Evolutionary conservation across 2,113 vertebrate species (phyloP).

Genomic region (Oncorhynchus nerka): DNA sequence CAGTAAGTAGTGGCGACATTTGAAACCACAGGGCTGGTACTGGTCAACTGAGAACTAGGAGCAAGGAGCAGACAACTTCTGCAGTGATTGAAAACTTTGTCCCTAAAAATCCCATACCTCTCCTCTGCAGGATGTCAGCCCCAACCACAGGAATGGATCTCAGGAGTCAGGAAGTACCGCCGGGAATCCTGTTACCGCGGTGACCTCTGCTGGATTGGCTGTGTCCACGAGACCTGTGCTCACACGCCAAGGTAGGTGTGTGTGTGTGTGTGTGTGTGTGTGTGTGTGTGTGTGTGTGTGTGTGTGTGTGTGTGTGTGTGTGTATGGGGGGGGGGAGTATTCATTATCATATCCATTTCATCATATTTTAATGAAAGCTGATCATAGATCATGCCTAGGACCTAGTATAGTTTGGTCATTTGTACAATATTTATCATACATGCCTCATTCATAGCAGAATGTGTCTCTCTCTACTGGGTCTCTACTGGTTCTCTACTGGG

Average conservation of each 20-base stretch:
- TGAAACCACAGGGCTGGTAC: no score
- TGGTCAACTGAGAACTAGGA: no score
- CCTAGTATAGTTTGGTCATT: slow-evolving; percentile 4
- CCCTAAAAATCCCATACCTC: background rate
- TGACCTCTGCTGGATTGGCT: slow-evolving; percentile 40
- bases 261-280: no score
- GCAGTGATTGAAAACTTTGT: background rate
- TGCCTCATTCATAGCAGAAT: no score
- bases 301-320: no score
- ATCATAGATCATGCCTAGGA: background rate
- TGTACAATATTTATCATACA: slow-evolving; percentile 12
- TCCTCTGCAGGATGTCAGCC: slow-evolving; percentile 65
- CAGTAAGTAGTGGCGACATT: slow-evolving; percentile 49
- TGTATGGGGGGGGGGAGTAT: no score
- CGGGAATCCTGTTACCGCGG: slow-evolving; percentile 47
- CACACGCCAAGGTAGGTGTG: slow-evolving; percentile 68
- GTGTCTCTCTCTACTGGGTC: no score
- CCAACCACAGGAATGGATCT: slow-evolving; percentile 69
- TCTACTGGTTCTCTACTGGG: no score
- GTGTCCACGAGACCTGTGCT: slow-evolving; percentile 54
- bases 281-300: no score
- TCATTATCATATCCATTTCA: background rate
- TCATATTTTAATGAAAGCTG: no score
- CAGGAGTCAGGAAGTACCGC: slow-evolving; percentile 45
- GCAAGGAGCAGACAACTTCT: no score